These are phyloP conservation scores for Xestia ashworthii DNA, from an alignment of 2,888 invertebrate genomes.

Conservation along the genomic window DNA sequence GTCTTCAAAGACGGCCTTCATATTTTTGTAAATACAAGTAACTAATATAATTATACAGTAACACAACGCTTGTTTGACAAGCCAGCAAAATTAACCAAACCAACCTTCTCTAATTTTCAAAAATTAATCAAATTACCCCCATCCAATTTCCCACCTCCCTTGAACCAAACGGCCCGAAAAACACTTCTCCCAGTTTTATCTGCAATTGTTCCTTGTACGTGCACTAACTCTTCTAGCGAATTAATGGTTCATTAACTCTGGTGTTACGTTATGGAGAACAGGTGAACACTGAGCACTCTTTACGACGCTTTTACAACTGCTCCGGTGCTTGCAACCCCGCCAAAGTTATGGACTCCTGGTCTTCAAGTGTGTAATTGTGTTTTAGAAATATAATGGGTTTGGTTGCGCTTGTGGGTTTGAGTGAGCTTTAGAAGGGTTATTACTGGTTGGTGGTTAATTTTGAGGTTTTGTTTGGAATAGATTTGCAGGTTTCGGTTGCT, in stretches of 20 bases:
- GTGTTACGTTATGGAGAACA: constrained; percentile 53
- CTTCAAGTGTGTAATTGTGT: constrained; percentile 67
- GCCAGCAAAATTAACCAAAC: neutral
- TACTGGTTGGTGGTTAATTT: constrained; percentile 21
- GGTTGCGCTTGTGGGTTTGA: constrained; percentile 34
- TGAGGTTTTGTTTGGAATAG: neutral
- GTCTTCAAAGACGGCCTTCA: too few species aligned
- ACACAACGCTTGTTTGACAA: neutral
- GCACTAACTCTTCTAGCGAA: constrained; percentile 65
- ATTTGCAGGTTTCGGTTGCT: neutral
- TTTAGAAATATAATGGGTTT: constrained; percentile 64
- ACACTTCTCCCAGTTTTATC: constrained; percentile 52
- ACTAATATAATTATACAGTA: neutral
- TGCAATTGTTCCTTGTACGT: constrained; percentile 61
- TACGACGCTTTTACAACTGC: constrained; percentile 68
- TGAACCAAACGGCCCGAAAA: constrained; percentile 54
- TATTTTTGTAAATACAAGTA: neutral
- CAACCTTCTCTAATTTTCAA: neutral
- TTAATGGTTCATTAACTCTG: constrained; percentile 68
- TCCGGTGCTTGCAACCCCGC: constrained; percentile 47
- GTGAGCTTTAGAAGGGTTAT: constrained; percentile 30
- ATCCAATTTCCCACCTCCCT: constrained; percentile 31
- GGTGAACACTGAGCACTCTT: constrained; percentile 60
- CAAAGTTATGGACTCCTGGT: constrained; percentile 62
- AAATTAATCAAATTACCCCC: constrained; percentile 16